phyloP scores from a whole-genome alignment of 1,140 invertebrate genomes.

The Trypoxylus dichotomus region DNA sequence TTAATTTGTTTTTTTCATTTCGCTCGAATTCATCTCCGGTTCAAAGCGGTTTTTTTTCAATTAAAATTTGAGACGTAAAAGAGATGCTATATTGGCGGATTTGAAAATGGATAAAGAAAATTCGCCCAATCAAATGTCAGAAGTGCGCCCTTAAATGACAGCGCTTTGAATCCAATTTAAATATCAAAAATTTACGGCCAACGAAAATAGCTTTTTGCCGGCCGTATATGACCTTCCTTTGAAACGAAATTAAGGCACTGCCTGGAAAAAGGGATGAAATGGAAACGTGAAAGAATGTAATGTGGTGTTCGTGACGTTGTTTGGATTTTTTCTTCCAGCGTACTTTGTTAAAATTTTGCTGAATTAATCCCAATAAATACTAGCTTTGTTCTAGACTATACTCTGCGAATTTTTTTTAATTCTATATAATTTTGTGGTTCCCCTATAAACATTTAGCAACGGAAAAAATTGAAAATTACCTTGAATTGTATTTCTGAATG shows the following conservation, averaged over 20 bases:
- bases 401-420: no score
- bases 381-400: no score
- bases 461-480: no score
- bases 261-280: not conserved
- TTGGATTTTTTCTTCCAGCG: no score
- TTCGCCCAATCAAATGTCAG: not conserved
- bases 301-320: no score
- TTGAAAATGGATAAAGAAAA: not conserved
- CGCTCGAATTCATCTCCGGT: no score
- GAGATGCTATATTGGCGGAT: not conserved
- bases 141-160: not conserved
- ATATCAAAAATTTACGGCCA: not conserved
- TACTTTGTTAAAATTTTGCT: no score
- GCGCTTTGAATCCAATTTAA: not conserved
- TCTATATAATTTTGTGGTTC: no score
- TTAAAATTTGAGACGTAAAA: not conserved
- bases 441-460: no score
- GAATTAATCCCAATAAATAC: no score
- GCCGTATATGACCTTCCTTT: not conserved
- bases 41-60: not conserved
- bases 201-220: slow-evolving; percentile 1
- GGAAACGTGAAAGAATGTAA: not conserved
- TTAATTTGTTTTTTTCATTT: not conserved
- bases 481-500: no score
- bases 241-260: not conserved